phyloP scores from a whole-genome alignment of 2,888 invertebrate species.

The Diarsia dahlii region DNA sequence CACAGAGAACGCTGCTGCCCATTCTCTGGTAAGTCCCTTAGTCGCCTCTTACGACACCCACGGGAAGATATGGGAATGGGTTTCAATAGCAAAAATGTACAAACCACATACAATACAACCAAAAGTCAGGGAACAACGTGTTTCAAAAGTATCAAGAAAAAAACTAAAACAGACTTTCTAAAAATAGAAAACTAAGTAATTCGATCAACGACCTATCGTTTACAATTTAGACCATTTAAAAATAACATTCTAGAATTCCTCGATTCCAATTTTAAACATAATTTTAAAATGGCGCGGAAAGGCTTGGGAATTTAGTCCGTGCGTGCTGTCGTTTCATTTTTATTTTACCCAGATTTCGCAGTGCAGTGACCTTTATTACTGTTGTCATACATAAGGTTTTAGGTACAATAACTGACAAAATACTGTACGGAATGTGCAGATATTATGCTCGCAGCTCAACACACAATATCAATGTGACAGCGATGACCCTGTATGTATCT shows the following conservation, averaged over 20 bases:
- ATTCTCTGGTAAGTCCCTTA: too few species aligned
- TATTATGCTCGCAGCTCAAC: constrained; percentile 37
- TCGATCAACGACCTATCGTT: constrained; percentile 18
- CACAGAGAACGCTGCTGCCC: too few species aligned
- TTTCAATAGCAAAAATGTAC: too few species aligned
- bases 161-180: constrained; percentile 19
- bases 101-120: not conserved
- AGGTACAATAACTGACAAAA: not conserved
- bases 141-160: not conserved
- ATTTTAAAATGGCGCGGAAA: constrained; percentile 22
- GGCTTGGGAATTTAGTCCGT: constrained; percentile 5
- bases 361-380: not conserved
- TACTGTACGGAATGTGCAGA: constrained; percentile 33
- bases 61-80: too few species aligned
- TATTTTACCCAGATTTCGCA: not conserved
- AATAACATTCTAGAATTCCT: constrained; percentile 8
- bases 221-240: constrained; percentile 22
- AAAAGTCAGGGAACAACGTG: not conserved
- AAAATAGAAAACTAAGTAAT: constrained; percentile 29
- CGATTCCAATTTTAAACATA: constrained; percentile 10
- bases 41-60: too few species aligned
- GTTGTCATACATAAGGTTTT: not conserved
- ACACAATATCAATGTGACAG: constrained; percentile 38
- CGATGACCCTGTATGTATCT: constrained; percentile 62
- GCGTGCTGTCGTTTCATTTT: not conserved